phyloP scores from a whole-genome alignment of 23 tunicate species.

The Ascidia mentula region DNA sequence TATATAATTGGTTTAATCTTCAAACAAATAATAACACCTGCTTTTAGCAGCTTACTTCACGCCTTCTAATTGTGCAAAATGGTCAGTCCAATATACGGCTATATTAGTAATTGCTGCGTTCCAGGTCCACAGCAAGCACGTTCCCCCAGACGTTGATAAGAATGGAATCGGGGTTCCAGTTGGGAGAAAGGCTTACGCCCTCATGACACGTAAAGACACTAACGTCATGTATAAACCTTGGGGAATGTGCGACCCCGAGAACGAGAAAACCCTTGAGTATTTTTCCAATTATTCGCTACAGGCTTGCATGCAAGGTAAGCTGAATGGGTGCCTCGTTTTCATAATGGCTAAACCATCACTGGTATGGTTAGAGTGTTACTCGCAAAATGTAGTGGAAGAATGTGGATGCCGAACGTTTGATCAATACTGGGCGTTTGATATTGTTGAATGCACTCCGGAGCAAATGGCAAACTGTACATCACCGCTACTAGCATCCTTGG shows the following conservation, averaged over 20 bases:
- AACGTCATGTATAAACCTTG: slow-evolving; percentile 38
- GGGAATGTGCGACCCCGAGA: slow-evolving; percentile 48
- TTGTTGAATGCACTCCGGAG: slow-evolving; percentile 17
- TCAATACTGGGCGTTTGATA: slow-evolving; percentile 54
- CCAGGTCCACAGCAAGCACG: slow-evolving; percentile 41
- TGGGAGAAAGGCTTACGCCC: slow-evolving; percentile 40
- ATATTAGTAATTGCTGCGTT: no score
- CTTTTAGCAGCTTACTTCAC: no score
- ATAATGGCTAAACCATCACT: no score
- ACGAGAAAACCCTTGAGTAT: slow-evolving; percentile 29
- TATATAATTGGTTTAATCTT: no score
- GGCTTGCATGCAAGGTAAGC: slow-evolving; percentile 34
- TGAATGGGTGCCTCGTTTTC: no score
- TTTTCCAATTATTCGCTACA: slow-evolving; percentile 26
- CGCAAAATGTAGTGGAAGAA: slow-evolving; percentile 12
- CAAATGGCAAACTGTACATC: slow-evolving; percentile 40
- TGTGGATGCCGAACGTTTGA: slow-evolving; percentile 38
- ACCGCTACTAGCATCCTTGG: neutral
- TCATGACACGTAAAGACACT: slow-evolving; percentile 18
- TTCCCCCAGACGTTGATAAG: slow-evolving; percentile 41
- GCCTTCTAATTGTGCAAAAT: no score
- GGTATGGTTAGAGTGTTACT: slow-evolving; percentile 65
- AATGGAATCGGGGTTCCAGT: slow-evolving; percentile 45
- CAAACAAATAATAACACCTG: no score
- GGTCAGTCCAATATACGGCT: no score